Percentiles rank a stretch among this genome's conserved stretches.
These are phyloP conservation scores for Spodoptera litura DNA, from an alignment of 1,140 invertebrate species.

Conservation along the genomic window DNA sequence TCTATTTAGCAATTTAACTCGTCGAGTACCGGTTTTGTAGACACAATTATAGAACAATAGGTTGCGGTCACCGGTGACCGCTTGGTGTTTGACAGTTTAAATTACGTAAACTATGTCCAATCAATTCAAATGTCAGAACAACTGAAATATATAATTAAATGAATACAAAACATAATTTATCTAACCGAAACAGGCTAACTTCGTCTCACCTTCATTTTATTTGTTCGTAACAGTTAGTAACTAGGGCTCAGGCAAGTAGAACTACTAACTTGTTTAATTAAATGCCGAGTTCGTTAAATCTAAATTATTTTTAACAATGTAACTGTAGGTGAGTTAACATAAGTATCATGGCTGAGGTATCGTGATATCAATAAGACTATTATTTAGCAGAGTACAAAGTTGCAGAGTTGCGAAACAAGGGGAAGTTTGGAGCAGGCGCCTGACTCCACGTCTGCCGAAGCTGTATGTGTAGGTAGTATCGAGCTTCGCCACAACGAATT, in stretches of 20 bases:
- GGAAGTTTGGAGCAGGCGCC: slow-evolving; percentile 38
- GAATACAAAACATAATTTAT: slow-evolving; percentile 13
- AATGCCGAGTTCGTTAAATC: slow-evolving; percentile 6
- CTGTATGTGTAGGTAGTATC: slow-evolving; percentile 30
- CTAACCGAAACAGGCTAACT: slow-evolving; percentile 20
- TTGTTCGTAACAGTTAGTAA: slow-evolving; percentile 18
- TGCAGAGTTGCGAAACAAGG: slow-evolving; percentile 54
- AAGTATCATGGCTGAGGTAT: slow-evolving; percentile 31
- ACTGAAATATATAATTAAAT: background rate
- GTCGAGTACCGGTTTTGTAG: too few relatives aligned
- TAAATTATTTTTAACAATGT: slow-evolving; percentile 48
- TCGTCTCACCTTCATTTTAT: slow-evolving; percentile 11
- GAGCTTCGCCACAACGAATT: slow-evolving; percentile 61
- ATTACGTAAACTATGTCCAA: background rate
- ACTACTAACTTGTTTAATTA: slow-evolving; percentile 47
- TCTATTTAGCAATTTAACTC: too few relatives aligned
- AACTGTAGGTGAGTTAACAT: background rate
- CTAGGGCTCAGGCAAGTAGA: slow-evolving; percentile 13
- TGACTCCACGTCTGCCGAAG: slow-evolving; percentile 41
- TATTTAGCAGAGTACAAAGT: slow-evolving; percentile 54
- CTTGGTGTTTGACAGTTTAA: too few relatives aligned
- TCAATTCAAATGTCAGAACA: background rate
- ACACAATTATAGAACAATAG: too few relatives aligned
- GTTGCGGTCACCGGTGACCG: too few relatives aligned
- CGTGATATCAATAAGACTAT: slow-evolving; percentile 50